A percentile compares a stretch with the other conserved stretches of the same genome.
These are phyloP conservation scores for Aleiodes leptofemur DNA, from an alignment of 2,888 invertebrate genomes.

Conservation along the genomic window DNA sequence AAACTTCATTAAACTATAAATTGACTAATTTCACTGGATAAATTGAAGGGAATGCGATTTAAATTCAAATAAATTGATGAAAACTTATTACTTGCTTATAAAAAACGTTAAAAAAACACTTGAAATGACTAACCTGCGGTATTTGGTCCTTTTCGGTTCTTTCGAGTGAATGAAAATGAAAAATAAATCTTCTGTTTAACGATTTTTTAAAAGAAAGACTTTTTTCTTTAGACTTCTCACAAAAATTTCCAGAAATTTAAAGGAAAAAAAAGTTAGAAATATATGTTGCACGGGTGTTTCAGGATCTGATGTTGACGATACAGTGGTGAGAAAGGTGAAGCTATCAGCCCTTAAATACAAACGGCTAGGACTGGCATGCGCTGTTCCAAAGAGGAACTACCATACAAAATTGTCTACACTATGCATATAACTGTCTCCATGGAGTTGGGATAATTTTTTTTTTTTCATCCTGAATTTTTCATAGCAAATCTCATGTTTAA, in stretches of 20 bases:
- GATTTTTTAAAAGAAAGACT: not conserved
- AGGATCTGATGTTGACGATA: slow-evolving; percentile 61
- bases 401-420: slow-evolving; percentile 49
- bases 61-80: too few species aligned
- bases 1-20: too few species aligned
- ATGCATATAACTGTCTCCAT: slow-evolving; percentile 50
- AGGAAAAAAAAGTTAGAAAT: not conserved
- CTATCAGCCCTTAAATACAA: slow-evolving; percentile 72
- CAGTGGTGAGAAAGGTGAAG: slow-evolving; percentile 66
- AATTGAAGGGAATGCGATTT: too few species aligned
- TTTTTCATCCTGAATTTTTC: slow-evolving; percentile 60
- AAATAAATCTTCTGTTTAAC: too few species aligned
- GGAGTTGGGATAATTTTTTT: slow-evolving; percentile 49
- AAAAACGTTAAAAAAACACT: too few species aligned
- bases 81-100: too few species aligned
- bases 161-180: too few species aligned
- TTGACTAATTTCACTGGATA: too few species aligned
- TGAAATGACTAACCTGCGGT: too few species aligned
- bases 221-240: not conserved
- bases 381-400: slow-evolving; percentile 63
- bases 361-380: slow-evolving; percentile 67
- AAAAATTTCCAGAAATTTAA: not conserved
- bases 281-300: slow-evolving; percentile 53
- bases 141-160: too few species aligned
- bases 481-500: slow-evolving; percentile 40